These are phyloP conservation scores for Canis aureus DNA, from an alignment of 2,113 vertebrate species.

Conservation along the genomic window DNA sequence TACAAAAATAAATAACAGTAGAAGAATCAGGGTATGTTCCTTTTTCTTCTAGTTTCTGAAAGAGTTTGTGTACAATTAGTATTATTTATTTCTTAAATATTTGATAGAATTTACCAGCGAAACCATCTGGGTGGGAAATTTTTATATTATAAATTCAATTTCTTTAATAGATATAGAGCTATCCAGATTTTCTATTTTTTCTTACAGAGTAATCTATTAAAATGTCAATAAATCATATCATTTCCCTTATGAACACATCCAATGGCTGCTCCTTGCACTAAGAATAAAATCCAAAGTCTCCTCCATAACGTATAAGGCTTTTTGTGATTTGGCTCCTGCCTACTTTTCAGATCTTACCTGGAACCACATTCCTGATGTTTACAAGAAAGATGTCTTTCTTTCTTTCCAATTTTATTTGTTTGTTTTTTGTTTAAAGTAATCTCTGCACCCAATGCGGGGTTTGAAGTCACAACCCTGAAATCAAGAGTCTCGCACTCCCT, in stretches of 20 bases:
- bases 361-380: background rate
- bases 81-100: slow-evolving; percentile 64
- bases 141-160: slow-evolving; percentile 55
- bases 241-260: background rate
- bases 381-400: background rate
- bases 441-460: too few species aligned
- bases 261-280: background rate
- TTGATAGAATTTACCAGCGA: slow-evolving; percentile 62
- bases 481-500: too few species aligned
- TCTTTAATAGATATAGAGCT: slow-evolving; percentile 51
- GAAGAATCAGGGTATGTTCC: background rate
- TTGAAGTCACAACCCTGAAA: too few species aligned
- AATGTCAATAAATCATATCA: slow-evolving; percentile 43
- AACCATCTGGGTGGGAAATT: slow-evolving; percentile 36
- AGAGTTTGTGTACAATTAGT: background rate
- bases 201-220: slow-evolving; percentile 46
- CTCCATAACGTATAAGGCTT: background rate
- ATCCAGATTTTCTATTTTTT: slow-evolving; percentile 41
- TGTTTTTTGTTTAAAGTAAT: too few species aligned
- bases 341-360: background rate
- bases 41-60: background rate
- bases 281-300: slow-evolving; percentile 38
- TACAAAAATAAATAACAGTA: slow-evolving; percentile 21
- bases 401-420: background rate
- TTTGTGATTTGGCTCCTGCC: background rate